Base-by-base conservation (phyloP, 2,888 invertebrate species). In the Eupithecia pulchellata region DNA sequence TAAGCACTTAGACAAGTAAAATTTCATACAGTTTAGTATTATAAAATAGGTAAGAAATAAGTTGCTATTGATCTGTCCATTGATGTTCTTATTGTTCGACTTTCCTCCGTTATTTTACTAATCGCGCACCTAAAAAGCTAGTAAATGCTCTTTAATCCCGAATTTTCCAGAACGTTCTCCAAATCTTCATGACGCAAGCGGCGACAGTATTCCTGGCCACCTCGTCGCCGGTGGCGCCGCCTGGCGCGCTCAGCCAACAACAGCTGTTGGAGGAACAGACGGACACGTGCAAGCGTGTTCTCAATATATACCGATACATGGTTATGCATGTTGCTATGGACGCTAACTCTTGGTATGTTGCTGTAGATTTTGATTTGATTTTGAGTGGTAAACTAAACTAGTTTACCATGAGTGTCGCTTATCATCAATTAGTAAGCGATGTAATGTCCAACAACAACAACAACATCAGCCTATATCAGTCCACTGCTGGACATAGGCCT, bases 261-360 rank as follows among this genome's bases (percentile, higher is more conserved):
- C 95, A 96, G 66, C 94, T 98, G 71, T 89, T 98, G 42, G 98
- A 98, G 84, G 98, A 98, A 86, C 98, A 98, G 91, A 99, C 99
- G 0, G 99, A 99, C 90, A 97, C 98, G 70, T 99, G 99, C 93
- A 99, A 99, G 91, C 96, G 98, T 77, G 98, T 99, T 74, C 95
- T 99, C 71, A 99, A 99, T 89, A 98, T 99, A 80, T 99, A 99
- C 94, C 95, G 99, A 78, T 98, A 98, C 85, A 98, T 99, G 96
- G 99, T 99, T 42, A 99, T 99, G 98, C 98, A 99, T 85, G 97
- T 98, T 1, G 96, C 97, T 79, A 97, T 99, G 97, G 98, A 99
- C 85, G 97, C 97, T 77, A 96, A 96, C 83, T 98, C 99, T 17
- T 99, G 99, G 99, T 98, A 67, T 79, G 63, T 13, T 60, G 17